These are phyloP conservation scores for Thera britannica DNA, from an alignment of 2,888 invertebrate species.

Conservation along the genomic window DNA sequence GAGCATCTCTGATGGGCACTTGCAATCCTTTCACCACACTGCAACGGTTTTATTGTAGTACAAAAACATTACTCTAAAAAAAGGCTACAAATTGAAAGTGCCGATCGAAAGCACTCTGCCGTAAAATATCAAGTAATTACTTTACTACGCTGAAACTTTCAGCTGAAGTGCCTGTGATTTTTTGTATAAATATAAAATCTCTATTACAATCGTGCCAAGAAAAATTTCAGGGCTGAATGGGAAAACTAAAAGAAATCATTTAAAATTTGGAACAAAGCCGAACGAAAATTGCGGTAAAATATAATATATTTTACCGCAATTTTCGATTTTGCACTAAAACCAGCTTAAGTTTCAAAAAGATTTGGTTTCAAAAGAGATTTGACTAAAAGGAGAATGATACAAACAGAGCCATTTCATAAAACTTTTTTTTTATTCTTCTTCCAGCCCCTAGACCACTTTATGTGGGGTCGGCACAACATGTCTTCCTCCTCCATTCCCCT, in stretches of 20 bases:
- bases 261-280: slow-evolving; percentile 19
- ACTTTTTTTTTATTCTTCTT: no score
- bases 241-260: slow-evolving; percentile 15
- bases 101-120: background rate
- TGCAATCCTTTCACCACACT: no score
- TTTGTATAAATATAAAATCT: slow-evolving; percentile 17
- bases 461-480: no score
- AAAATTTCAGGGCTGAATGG: slow-evolving; percentile 9
- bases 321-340: background rate
- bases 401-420: no score
- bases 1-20: no score
- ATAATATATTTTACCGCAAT: background rate
- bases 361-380: no score
- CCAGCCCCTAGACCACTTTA: no score
- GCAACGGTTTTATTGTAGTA: no score
- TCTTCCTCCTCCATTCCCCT: no score
- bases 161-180: background rate
- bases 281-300: background rate
- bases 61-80: no score
- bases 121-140: background rate
- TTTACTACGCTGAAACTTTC: background rate
- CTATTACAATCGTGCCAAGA: slow-evolving; percentile 23
- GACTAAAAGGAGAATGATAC: no score
- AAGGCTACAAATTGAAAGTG: background rate
- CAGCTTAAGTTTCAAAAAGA: background rate